Evolutionary conservation across 2,888 invertebrate genomes (phyloP), one percentile per base, ranked within the genome.

Genomic region (Ennomos quercinarius): DNA sequence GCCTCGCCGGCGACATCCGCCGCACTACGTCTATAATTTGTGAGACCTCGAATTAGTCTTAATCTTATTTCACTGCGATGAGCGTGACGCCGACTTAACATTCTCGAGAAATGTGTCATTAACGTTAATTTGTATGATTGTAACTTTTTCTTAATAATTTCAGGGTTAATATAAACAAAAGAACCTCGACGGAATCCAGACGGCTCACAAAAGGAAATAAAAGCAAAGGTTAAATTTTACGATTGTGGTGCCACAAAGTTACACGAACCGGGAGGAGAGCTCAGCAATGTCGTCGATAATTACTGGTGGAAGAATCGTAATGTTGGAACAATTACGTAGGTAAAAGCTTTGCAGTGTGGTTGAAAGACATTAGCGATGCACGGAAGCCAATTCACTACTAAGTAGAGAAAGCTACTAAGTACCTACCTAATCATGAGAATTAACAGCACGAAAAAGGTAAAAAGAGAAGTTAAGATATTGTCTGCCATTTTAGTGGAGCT

Each of bases 11-110:
- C 91, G 90, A 89, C 91, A 91, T 87, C 89, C 89, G 87, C 86
- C 82, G 86, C 82, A 75, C 81, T 83, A 81, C 80, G 82, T 79
- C 90, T 92, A 89, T 92, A 91, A 92, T 92, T 92, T 92, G 83
- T 83, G 76, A 87, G 87, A 89, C 89, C 88, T 87, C 91, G 83
- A 90, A 92, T 92, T 90, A 91, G 87, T 89, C 88, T 83, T 89
- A 87, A 90, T 89, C 84, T 86, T 78, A 82, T 84, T 86, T 84
- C 82, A 80, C 83, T 76, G 77, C 79, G 84, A 86, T 78, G 87
- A 91, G 90, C 90, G 92, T 92, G 91, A 91, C 91, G 90, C 83
- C 80, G 79, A 74, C 81, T 77, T 76, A 77, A 77, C 77, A 80
- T 80, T 83, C 80, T 76, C 80, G 78, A 86, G 84, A 84, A 86